Base-by-base conservation (phyloP, 2,888 invertebrate species). In the Orthosia cruda region DNA sequence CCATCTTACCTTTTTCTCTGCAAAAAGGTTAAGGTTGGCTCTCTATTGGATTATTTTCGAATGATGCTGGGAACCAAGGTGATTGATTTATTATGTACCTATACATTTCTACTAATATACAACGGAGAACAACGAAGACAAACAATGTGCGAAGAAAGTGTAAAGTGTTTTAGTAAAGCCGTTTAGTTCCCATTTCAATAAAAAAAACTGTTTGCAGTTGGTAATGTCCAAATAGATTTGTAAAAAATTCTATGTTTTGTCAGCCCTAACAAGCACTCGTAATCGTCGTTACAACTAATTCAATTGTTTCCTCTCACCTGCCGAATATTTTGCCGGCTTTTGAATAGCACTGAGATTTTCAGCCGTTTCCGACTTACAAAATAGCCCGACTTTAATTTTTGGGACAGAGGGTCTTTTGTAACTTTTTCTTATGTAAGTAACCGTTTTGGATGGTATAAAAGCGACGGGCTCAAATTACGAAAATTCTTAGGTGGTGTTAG, bases 291-390 rank as follows among this genome's bases (percentile, higher is more conserved):
- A 65, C 71, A 49, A 74, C 59, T 72, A 74, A 83, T 72, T 65
- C 49, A 59, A 75, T 65, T 68, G 77, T 75, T 71, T 85, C 63
- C 54, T 57, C 71, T 77, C 74, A 73, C 54, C 76, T 63, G 40
- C 59, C 55, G 12, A 76, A 68, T 74, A 52, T 74, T 67, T 4
- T 26, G 40, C 55, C 54, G 16, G 50, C 32, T 80, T 77, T 75
- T 68, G 45, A 75, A 57, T 23, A 67, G 57, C 64, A 32, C 18
- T 64, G 57, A 76, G 32, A 45, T 50, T 26, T 32, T 54, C 26
- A 71, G 40, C 26, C 54, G 26, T n/a, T 45, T 23, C 54, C 52
- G 72, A 59, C 68, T 81, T 77, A 3, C 32, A n/a, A 61, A 65
- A 69, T 55, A 65, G 45, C 32, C 20, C 15, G 45, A 67, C 15